Percentiles rank a stretch among this genome's conserved stretches.
These are phyloP conservation scores for Orthosia cruda DNA, from an alignment of 2,888 invertebrate species.

Conservation along the genomic window DNA sequence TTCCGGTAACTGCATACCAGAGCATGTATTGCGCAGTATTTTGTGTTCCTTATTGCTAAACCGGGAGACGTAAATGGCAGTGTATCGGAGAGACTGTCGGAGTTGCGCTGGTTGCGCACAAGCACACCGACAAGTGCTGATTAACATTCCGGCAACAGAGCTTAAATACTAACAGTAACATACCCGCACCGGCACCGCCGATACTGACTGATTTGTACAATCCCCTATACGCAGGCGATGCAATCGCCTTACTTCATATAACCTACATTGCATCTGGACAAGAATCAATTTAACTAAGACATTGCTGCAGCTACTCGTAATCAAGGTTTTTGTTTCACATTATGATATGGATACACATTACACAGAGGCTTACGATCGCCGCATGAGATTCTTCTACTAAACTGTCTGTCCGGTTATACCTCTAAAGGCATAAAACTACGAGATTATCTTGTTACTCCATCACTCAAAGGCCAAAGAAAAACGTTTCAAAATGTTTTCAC, in stretches of 20 bases:
- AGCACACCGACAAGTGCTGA: slow-evolving; percentile 67
- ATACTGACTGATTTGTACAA: slow-evolving; percentile 49
- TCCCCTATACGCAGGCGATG: slow-evolving; percentile 33
- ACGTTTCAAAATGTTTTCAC: slow-evolving; percentile 19
- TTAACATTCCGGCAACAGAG: slow-evolving; percentile 75
- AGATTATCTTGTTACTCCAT: slow-evolving; percentile 25
- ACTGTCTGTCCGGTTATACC: slow-evolving; percentile 1
- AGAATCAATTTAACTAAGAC: slow-evolving; percentile 42
- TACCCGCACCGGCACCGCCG: slow-evolving; percentile 32
- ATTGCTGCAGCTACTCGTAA: slow-evolving; percentile 35
- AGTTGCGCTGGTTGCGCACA: slow-evolving; percentile 44
- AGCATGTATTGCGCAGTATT: slow-evolving; percentile 62
- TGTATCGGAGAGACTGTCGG: slow-evolving; percentile 65
- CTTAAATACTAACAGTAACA: slow-evolving; percentile 52
- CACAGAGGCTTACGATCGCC: not conserved
- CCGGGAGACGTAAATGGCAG: slow-evolving; percentile 78
- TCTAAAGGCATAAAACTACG: slow-evolving; percentile 8
- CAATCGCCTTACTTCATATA: slow-evolving; percentile 56
- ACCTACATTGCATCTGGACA: slow-evolving; percentile 52
- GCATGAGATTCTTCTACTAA: not conserved
- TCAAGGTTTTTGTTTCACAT: slow-evolving; percentile 43
- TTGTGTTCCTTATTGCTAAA: slow-evolving; percentile 79
- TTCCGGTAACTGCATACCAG: slow-evolving; percentile 58
- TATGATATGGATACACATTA: slow-evolving; percentile 25
- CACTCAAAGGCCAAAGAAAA: slow-evolving; percentile 32